Conservation (phyloP, 2,888 invertebrate species). For the Ferdinandea cuprea region DNA sequence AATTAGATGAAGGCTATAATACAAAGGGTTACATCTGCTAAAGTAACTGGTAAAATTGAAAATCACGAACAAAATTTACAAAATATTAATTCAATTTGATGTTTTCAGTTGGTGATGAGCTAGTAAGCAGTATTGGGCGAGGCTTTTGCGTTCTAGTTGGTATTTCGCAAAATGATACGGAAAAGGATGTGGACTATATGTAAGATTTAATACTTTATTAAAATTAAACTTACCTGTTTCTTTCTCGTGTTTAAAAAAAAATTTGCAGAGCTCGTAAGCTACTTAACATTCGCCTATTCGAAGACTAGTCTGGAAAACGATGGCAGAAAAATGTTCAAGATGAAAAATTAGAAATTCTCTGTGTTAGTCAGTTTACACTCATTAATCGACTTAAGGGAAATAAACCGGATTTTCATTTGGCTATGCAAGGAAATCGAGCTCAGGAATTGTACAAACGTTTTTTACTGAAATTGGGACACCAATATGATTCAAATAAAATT, state of each 20-base stretch:
- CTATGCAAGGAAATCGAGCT: slow-evolving; percentile 92
- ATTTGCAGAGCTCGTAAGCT: slow-evolving; percentile 89
- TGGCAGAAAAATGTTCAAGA: slow-evolving; percentile 92
- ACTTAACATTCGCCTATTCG: slow-evolving; percentile 91
- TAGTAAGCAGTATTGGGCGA: slow-evolving; percentile 91
- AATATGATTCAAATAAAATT: slow-evolving; percentile 88
- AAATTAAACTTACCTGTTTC: background rate
- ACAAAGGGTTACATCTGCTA: slow-evolving; percentile 90
- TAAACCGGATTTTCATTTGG: slow-evolving; percentile 93
- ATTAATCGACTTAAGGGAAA: slow-evolving; percentile 93
- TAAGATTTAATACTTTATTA: slow-evolving; percentile 83
- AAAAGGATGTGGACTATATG: slow-evolving; percentile 93
- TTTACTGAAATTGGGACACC: slow-evolving; percentile 86
- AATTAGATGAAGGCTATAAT: slow-evolving; percentile 88
- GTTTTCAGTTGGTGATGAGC: slow-evolving; percentile 88
- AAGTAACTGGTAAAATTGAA: slow-evolving; percentile 79
- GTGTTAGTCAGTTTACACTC: slow-evolving; percentile 93
- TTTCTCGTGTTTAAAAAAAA: no score
- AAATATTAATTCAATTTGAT: background rate
- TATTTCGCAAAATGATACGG: slow-evolving; percentile 89
- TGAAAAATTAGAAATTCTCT: slow-evolving; percentile 88
- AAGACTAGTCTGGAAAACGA: slow-evolving; percentile 88
- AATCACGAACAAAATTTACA: no score
- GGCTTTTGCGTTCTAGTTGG: slow-evolving; percentile 94
- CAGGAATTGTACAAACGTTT: slow-evolving; percentile 90